Evolutionary conservation across 1,140 invertebrate genomes (phyloP), one percentile per base, ranked within the genome.

Genomic region (Microplitis mediator): DNA sequence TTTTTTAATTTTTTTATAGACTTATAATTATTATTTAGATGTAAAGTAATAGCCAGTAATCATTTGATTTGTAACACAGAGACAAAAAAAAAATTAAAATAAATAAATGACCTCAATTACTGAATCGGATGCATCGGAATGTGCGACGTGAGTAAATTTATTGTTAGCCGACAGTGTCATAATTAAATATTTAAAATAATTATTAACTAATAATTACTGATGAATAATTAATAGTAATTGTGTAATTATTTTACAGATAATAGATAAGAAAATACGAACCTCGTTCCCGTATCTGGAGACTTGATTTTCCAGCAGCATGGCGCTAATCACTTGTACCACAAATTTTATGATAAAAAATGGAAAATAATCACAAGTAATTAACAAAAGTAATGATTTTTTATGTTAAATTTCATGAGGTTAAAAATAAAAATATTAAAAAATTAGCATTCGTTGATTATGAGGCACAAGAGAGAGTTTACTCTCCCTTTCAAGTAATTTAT

Each of bases 241-340:
- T 34, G 34, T 11, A 34, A 56, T n/a, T 4, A n/a, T 63, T 45
- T 65, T 54, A 52, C 1, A 32, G 23, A 61, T 32, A 45, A 45
- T 6, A 45, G 11, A 45, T 45, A 45, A 45, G 9, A 39, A 45
- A 45, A 45, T 45, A 45, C 6, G 39, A 45, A 60, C 68, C 16
- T 70, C 23, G n/a, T 62, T 52, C 16, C 6, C 31, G 16, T 63
- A 70, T 52, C 60, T 58, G 60, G 69, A n/a, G 16, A 72, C 54
- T 16, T 39, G 13, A 16, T 65, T 72, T 35, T 72, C 70, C 50
- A 72, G 70, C 51, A 72, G 58, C 70, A 72, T 72, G 52, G 4
- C 51, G 65, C n/a, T 35, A 5, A 31, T 52, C 52, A 66, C 70
- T 65, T 36, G 36, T 52, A 14, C 58, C 70, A 72, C 70, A n/a